These are phyloP conservation scores for Saturnia pavonia DNA, from an alignment of 2,888 invertebrate species.

Conservation along the genomic window DNA sequence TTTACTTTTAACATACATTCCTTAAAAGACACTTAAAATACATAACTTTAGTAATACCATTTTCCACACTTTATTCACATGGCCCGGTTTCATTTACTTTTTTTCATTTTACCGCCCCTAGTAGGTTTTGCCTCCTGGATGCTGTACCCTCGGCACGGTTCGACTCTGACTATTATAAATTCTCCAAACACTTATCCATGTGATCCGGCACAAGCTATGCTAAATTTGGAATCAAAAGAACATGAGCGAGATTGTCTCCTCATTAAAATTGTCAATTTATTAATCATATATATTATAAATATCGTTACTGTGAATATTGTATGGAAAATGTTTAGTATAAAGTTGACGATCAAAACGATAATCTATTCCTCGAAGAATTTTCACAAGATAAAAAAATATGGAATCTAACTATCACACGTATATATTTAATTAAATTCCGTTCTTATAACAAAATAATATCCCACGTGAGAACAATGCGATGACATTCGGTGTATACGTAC, in stretches of 20 bases:
- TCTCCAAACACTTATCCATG: too few species aligned
- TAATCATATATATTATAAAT: too few species aligned
- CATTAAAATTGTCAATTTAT: neutral
- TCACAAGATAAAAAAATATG: neutral
- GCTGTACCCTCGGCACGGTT: too few species aligned
- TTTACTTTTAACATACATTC: too few species aligned
- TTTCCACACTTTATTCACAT: too few species aligned
- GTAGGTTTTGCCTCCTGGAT: too few species aligned
- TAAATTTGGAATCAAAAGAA: neutral
- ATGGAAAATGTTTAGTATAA: neutral
- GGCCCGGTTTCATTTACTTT: too few species aligned
- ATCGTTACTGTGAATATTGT: neutral
- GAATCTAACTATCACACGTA: neutral
- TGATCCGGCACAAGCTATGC: neutral
- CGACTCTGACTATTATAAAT: too few species aligned
- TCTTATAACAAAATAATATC: conserved; percentile 8
- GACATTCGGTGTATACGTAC: neutral
- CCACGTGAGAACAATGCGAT: conserved; percentile 1
- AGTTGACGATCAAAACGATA: neutral
- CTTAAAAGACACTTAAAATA: too few species aligned
- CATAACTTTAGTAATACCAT: too few species aligned
- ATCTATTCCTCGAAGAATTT: neutral
- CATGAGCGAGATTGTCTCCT: neutral
- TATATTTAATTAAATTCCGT: conserved; percentile 1
- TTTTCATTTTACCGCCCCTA: too few species aligned